phyloP scores from a whole-genome alignment of 2,888 invertebrate species.

The Blastobasis lacticolella region DNA sequence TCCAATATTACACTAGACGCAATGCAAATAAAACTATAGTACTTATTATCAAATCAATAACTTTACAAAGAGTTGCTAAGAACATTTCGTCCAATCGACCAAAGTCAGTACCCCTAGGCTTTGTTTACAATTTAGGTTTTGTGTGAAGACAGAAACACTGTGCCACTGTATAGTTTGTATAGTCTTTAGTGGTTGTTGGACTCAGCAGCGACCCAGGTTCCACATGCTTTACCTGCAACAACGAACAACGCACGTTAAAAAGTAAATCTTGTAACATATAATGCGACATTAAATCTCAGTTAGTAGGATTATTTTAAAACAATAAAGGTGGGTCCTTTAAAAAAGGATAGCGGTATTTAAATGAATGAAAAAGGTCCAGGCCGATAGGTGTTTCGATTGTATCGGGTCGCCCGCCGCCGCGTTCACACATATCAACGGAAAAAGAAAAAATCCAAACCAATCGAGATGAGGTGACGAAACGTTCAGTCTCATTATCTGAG shows the following conservation, averaged over 20 bases:
- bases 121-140: conserved; percentile 23
- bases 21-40: conserved; percentile 43
- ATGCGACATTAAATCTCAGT: conserved; percentile 8
- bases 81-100: conserved; percentile 33
- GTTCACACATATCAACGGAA: conserved; percentile 67
- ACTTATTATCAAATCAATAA: conserved; percentile 35
- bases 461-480: conserved; percentile 74
- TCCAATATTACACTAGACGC: conserved; percentile 46
- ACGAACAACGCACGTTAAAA: conserved; percentile 21
- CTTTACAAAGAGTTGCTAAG: conserved; percentile 33
- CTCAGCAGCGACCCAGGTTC: conserved; percentile 50
- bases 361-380: conserved; percentile 59
- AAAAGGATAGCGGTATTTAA: conserved; percentile 65
- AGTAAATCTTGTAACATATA: conserved; percentile 15
- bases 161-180: conserved; percentile 47
- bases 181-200: conserved; percentile 37
- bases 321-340: conserved; percentile 41
- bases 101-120: conserved; percentile 29
- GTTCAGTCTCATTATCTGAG: conserved; percentile 75
- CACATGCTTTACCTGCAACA: conserved; percentile 68
- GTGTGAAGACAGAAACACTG: conserved; percentile 47
- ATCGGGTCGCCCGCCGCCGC: conserved; percentile 61
- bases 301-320: conserved; percentile 15
- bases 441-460: conserved; percentile 64
- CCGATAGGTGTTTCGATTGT: conserved; percentile 61